Percentiles rank a stretch among this genome's conserved stretches.
These are phyloP conservation scores for Muraenolepis orangiensis DNA, from an alignment of 2,797 vertebrate genomes.

Conservation along the genomic window DNA sequence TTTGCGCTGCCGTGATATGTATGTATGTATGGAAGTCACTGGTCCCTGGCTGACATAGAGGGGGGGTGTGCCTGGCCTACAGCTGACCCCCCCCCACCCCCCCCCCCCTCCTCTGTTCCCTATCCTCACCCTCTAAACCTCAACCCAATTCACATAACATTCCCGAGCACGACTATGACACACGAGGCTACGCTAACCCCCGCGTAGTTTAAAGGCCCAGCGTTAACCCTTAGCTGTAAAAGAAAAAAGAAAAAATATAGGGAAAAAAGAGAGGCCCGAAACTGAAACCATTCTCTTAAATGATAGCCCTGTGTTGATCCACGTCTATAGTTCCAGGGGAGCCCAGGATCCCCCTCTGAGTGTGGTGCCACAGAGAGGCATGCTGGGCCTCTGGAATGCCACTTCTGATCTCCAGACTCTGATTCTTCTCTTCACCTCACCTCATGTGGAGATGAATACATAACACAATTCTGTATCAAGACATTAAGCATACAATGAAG, in stretches of 20 bases:
- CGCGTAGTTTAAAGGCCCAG: constrained; percentile 47
- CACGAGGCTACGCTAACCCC: constrained; percentile 35
- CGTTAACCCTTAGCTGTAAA: constrained; percentile 55
- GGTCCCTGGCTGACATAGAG: constrained; percentile 28
- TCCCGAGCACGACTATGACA: constrained; percentile 17
- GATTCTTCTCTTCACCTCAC: neutral
- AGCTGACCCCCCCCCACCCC: constrained; percentile 27
- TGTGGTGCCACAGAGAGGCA: constrained; percentile 55
- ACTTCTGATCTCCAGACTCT: constrained; percentile 20
- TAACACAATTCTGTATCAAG: neutral
- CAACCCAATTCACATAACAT: constrained; percentile 34
- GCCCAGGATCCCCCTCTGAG: constrained; percentile 60
- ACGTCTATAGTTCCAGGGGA: constrained; percentile 60
- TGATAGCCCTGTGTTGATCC: constrained; percentile 56
- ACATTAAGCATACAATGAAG: no score
- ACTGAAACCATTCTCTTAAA: constrained; percentile 61
- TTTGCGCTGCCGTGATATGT: no score
- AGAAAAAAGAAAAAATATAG: no score
- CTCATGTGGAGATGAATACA: neutral
- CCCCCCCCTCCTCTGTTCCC: no score
- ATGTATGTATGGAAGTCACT: neutral
- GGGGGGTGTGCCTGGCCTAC: constrained; percentile 16
- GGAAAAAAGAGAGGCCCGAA: no score
- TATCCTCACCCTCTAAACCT: constrained; percentile 19
- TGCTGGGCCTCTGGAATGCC: constrained; percentile 21